Evolutionary conservation across 2,888 invertebrate species (phyloP).

Genomic region (Spisula solida): DNA sequence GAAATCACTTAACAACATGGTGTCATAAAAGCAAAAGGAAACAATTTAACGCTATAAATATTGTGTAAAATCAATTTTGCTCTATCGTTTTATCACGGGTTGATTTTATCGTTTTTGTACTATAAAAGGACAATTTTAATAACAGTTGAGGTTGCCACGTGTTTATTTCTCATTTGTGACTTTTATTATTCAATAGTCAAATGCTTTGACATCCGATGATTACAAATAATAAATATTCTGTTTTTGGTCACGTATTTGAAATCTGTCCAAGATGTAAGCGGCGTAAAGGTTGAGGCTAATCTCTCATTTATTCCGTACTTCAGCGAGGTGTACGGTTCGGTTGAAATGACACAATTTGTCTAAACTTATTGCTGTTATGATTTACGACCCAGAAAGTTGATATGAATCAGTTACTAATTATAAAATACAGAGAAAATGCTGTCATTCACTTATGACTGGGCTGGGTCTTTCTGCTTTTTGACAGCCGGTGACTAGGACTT

Average conservation of each 20-base stretch:
- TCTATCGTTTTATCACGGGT: neutral
- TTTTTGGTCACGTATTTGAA: too few species aligned
- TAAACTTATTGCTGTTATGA: neutral
- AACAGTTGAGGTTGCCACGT: neutral
- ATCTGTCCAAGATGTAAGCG: neutral
- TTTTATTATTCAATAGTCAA: neutral
- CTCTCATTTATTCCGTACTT: slow-evolving; percentile 4
- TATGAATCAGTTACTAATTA: neutral
- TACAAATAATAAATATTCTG: neutral
- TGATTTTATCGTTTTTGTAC: neutral
- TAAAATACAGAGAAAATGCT: neutral
- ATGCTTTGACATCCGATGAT: neutral
- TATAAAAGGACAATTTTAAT: neutral
- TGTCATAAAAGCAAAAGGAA: slow-evolving; percentile 4
- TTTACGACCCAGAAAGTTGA: neutral
- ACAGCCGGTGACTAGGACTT: too few species aligned
- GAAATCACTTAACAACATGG: neutral
- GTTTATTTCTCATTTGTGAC: neutral
- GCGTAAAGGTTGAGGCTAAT: neutral
- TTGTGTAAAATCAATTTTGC: neutral
- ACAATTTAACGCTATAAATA: neutral
- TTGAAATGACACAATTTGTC: neutral
- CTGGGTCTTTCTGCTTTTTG: too few species aligned
- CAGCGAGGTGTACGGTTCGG: neutral
- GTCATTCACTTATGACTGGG: neutral